Conservation (phyloP, 2,888 invertebrate genomes). For the Campaea margaritaria region DNA sequence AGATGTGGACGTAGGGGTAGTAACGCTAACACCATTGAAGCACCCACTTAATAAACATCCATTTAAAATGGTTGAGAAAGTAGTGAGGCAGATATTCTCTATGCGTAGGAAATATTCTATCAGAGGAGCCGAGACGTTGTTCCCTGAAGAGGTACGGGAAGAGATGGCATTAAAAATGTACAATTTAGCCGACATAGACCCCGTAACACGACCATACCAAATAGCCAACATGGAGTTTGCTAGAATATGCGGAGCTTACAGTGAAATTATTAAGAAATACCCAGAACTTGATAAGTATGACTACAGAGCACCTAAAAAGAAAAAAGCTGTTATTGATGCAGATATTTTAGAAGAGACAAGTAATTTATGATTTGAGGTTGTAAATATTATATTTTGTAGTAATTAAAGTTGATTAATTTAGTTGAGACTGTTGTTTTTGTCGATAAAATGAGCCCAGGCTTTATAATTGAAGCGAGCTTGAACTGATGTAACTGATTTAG, state of each 20-base stretch:
- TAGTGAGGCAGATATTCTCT: slow-evolving; percentile 93
- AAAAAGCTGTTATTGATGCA: slow-evolving; percentile 36
- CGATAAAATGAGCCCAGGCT: not conserved
- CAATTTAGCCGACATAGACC: slow-evolving; percentile 89
- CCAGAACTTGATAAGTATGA: slow-evolving; percentile 89
- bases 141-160: slow-evolving; percentile 88
- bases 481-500: no score
- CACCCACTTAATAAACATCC: slow-evolving; percentile 91
- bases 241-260: slow-evolving; percentile 91
- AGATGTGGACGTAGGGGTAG: slow-evolving; percentile 98
- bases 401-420: slow-evolving; percentile 45
- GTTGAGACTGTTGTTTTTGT: slow-evolving; percentile 33
- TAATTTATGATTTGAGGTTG: slow-evolving; percentile 42
- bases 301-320: slow-evolving; percentile 85
- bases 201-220: slow-evolving; percentile 88
- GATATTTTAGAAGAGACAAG: slow-evolving; percentile 44
- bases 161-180: slow-evolving; percentile 89
- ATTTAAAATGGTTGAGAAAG: slow-evolving; percentile 95
- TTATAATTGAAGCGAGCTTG: no score
- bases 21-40: slow-evolving; percentile 92
- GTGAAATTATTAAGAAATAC: slow-evolving; percentile 87
- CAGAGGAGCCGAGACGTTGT: slow-evolving; percentile 89
- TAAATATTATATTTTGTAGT: slow-evolving; percentile 52
- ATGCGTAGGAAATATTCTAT: slow-evolving; percentile 94
- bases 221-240: slow-evolving; percentile 92